Base-by-base conservation (phyloP, 2,797 vertebrate genomes). In the Darevskia nairensis region DNA sequence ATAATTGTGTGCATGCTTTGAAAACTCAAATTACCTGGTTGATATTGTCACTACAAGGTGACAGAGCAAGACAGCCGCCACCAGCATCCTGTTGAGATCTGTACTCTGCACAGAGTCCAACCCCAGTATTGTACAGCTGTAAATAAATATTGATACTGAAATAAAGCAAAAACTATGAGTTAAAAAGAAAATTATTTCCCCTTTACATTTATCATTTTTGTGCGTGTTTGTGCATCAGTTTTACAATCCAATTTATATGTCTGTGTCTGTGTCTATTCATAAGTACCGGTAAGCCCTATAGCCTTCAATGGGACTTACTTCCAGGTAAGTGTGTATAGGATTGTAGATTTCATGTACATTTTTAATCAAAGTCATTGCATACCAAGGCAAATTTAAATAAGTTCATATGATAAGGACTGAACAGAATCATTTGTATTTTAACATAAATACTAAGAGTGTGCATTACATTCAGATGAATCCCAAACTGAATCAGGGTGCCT, bases 51-150 rank as follows among this genome's bases (percentile, higher is more conserved):
- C 94, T 97, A 96, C 98, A 99, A 2, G 97, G 96, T 13, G 97
- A 97, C 50, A 98, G 93, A 8, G 78, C 82, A 81, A 98, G 77
- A 88, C 92, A 91, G 59, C 96, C 94, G 41, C 96, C 96, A 88
- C 89, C 91, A 81, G 71, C 25, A n/a, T 86, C 90, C 71, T 82
- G 92, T 74, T 94, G 95, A 50, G 90, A 93, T 79, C 83, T 94
- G 93, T 95, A 97, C 94, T 98, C 97, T 64, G 96, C 97, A 94
- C 98, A 99, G 95, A 97, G 96, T 92, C 97, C 96, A 71, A 96
- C 94, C 86, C 97, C 98, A 0, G 96, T 94, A 89, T 97, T 98
- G 96, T 97, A 98, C 91, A 99, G 96, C 98, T 98, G 96, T 75
- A 97, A 96, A 95, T 79, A 91, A 95, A 96, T 39, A 79, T 90